These are phyloP conservation scores for Archegozetes longisetosus DNA, from an alignment of 1,140 invertebrate genomes.

Conservation along the genomic window DNA sequence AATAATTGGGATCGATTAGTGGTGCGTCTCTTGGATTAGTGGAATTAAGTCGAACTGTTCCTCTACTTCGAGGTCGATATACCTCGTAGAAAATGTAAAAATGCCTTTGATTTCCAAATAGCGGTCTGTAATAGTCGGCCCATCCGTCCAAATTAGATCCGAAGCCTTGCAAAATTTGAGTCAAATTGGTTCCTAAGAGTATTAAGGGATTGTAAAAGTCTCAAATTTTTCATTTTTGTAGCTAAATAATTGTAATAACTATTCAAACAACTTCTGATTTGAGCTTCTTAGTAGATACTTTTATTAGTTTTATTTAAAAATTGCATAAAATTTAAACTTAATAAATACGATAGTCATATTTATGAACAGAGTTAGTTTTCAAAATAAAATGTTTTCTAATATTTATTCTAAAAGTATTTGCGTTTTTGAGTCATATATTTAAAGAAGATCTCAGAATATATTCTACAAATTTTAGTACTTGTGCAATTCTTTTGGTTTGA, in stretches of 20 bases:
- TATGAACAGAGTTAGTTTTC: too few species aligned
- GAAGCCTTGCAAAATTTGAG: background rate
- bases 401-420: too few species aligned
- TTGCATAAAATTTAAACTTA: too few species aligned
- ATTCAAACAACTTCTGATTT: background rate
- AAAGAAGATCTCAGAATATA: too few species aligned
- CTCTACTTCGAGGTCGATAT: constrained; percentile 37
- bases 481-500: too few species aligned
- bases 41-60: constrained; percentile 34
- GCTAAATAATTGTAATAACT: background rate
- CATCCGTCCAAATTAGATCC: background rate
- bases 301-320: too few species aligned
- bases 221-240: background rate
- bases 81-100: constrained; percentile 15
- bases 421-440: too few species aligned
- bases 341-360: too few species aligned
- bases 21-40: constrained; percentile 53
- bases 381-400: too few species aligned
- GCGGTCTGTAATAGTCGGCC: constrained; percentile 2
- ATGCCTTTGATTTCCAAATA: constrained; percentile 4
- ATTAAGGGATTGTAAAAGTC: background rate
- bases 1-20: constrained; percentile 61
- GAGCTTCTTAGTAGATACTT: too few species aligned
- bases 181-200: background rate
- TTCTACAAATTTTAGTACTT: too few species aligned